A percentile compares a stretch with the other conserved stretches of the same genome.
These are phyloP conservation scores for Strongylocentrotus purpuratus DNA, from an alignment of 35 echinoderm and acorn worm species.

Conservation along the genomic window DNA sequence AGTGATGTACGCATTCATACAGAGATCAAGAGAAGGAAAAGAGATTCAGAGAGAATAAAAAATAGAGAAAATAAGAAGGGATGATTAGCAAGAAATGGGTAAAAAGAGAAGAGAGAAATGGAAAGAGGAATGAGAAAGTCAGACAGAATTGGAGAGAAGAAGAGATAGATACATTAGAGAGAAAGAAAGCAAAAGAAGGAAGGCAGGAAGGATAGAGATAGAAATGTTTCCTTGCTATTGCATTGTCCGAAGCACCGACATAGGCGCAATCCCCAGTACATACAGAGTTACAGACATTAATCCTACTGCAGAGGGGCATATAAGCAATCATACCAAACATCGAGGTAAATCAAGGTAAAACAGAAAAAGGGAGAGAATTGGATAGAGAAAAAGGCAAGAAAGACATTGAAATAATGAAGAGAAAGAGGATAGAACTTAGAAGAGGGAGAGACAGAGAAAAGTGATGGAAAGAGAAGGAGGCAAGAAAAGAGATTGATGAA, in stretches of 20 bases:
- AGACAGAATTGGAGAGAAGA: not conserved
- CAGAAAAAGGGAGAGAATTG: not conserved
- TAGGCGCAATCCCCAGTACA: too few relatives aligned
- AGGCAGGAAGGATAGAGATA: not conserved
- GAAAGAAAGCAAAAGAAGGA: not conserved
- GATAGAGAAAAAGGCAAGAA: not conserved
- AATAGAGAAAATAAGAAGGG: not conserved
- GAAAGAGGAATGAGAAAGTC: not conserved
- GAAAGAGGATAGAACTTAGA: not conserved
- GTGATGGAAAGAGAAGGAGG: too few relatives aligned
- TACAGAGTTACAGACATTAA: not conserved
- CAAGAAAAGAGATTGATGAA: not conserved
- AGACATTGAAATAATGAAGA: too few relatives aligned
- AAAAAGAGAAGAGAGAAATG: not conserved
- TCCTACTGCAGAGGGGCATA: too few relatives aligned
- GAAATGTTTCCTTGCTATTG: too few relatives aligned
- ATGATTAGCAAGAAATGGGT: too few relatives aligned
- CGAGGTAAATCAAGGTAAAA: too few relatives aligned
- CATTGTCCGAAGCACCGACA: too few relatives aligned
- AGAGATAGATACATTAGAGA: not conserved
- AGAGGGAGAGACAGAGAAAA: not conserved
- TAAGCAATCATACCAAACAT: too few relatives aligned
- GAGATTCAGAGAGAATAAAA: not conserved
- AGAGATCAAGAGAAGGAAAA: not conserved
- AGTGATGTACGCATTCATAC: not conserved